phyloP scores from a whole-genome alignment of 1,140 invertebrate genomes.

The Aphelenchoides avenae region DNA sequence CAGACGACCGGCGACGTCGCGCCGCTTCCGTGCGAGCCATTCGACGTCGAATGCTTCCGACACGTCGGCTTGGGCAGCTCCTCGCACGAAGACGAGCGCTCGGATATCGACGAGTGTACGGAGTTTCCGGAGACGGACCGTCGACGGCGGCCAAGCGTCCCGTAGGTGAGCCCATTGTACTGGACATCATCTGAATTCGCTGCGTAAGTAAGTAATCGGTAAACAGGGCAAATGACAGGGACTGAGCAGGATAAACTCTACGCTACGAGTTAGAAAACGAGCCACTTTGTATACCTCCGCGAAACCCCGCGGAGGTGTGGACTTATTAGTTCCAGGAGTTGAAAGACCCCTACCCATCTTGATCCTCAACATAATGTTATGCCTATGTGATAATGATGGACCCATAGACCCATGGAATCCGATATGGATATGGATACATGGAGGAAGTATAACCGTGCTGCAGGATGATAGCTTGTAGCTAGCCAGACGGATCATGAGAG shows the following conservation, averaged over 20 bases:
- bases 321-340: no score
- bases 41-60: conserved; percentile 29
- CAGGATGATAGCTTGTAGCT: neutral
- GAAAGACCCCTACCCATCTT: conserved; percentile 4
- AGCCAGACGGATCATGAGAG: neutral
- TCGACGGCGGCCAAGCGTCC: neutral
- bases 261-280: neutral
- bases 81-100: conserved; percentile 20
- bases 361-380: no score
- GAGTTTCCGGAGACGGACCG: conserved; percentile 21
- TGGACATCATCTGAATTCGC: neutral
- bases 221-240: conserved; percentile 1
- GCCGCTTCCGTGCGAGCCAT: conserved; percentile 22
- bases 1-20: conserved; percentile 18
- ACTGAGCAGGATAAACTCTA: neutral
- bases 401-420: conserved; percentile 8
- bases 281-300: neutral
- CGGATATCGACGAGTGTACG: conserved; percentile 4
- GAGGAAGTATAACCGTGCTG: conserved; percentile 9
- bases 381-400: no score
- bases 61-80: conserved; percentile 38
- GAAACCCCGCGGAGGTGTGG: no score
- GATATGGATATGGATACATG: neutral
- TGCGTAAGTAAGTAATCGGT: conserved; percentile 2
- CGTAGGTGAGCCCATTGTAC: neutral